These are phyloP conservation scores for Hyles lineata DNA, from an alignment of 2,888 invertebrate species.

Conservation along the genomic window DNA sequence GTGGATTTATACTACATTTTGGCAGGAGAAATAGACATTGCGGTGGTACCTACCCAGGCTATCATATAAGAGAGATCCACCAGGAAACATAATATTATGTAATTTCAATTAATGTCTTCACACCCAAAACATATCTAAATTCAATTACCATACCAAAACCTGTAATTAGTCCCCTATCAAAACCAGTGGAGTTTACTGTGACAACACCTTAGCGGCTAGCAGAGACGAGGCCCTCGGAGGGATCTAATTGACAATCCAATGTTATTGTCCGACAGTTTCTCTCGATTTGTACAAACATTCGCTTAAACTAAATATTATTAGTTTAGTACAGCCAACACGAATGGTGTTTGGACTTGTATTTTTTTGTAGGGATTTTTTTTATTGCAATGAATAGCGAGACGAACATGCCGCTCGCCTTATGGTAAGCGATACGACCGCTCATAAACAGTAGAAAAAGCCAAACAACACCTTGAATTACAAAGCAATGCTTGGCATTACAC, in stretches of 20 bases:
- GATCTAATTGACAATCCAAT: constrained; percentile 72
- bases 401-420: no score
- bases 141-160: constrained; percentile 29
- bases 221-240: constrained; percentile 28
- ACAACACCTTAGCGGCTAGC: constrained; percentile 50
- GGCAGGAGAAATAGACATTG: no score
- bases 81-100: no score
- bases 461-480: no score
- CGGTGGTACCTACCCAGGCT: no score
- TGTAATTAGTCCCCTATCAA: constrained; percentile 26
- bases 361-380: background rate
- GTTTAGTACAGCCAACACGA: background rate
- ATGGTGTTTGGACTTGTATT: background rate
- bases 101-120: background rate
- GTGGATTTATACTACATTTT: no score
- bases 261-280: constrained; percentile 68
- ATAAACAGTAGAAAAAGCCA: no score
- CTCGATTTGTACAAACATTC: constrained; percentile 67
- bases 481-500: no score
- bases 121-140: background rate
- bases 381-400: no score
- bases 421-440: no score
- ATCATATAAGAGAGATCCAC: no score
- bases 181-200: constrained; percentile 47
- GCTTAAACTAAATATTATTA: constrained; percentile 56